A percentile compares a stretch with the other conserved stretches of the same genome.
Conservation (phyloP, 1,140 invertebrate species). For the Halyomorpha halys region DNA sequence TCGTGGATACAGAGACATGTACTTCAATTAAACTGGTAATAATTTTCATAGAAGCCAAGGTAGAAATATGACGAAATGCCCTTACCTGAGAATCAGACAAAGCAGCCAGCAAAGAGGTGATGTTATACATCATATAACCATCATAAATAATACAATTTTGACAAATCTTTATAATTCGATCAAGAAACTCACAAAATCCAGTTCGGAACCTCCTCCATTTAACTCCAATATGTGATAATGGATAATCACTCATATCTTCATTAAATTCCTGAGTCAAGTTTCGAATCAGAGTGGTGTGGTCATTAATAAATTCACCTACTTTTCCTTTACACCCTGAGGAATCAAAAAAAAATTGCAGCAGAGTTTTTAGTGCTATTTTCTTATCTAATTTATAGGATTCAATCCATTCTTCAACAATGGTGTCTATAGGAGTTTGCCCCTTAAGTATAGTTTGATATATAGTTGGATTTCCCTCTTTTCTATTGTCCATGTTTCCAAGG, state of each 20-base stretch:
- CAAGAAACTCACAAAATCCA: background rate
- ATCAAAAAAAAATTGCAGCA: conserved; percentile 4
- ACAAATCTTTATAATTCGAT: background rate
- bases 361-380: background rate
- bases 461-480: too few relatives aligned
- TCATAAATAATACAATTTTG: conserved; percentile 2
- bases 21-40: conserved; percentile 1
- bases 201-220: background rate
- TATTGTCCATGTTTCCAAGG: too few relatives aligned
- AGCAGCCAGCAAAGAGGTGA: background rate
- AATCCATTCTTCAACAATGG: background rate
- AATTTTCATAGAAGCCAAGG: background rate
- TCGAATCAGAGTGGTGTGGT: background rate
- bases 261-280: background rate
- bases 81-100: background rate
- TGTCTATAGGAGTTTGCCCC: background rate
- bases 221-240: background rate
- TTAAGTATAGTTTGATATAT: background rate
- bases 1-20: background rate
- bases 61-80: conserved; percentile 1
- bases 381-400: conserved; percentile 1
- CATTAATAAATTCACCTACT: background rate
- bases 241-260: conserved; percentile 1
- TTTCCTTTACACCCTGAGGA: conserved; percentile 3
- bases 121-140: background rate